Evolutionary conservation across 64 coral and sea anemone species (phyloP), one percentile per base, ranked within the genome.

Genomic region (Cladopsammia gracilis): DNA sequence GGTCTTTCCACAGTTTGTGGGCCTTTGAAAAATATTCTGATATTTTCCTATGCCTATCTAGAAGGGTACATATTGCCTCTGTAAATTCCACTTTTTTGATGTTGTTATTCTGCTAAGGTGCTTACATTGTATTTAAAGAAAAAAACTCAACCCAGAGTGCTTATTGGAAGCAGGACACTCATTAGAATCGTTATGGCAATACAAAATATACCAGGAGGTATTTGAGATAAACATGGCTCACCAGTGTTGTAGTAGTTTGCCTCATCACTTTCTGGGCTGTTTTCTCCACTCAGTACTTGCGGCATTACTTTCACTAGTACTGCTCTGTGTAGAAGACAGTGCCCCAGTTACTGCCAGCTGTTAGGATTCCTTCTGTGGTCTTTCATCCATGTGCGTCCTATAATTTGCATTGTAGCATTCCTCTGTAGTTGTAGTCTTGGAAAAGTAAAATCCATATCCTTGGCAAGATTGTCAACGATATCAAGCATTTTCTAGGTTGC

Each of bases 401-500:
- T 89, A 89, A 94, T 75, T 88, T 94, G 67, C 56, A 47, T 64
- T 50, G 89, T 85, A 47, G 86, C 92, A 89, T 94, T 94, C 24
- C 92, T 94, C 70, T 57, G 53, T 13, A 94, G 57, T 75, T 77
- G 86, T 73, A 78, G 53, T 73, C 75, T 89, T 60, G 56, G 56
- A 7, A 89, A 94, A 66, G 86, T 94, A 65, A 71, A 94, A n/a
- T 83, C 92, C 16, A 76, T 44, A 48, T 93, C 67, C 48, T 78
- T 87, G 50, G 92, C 50, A 43, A 93, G 75, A 34, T 51, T 79
- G 4, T 93, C 47, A 20, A 81, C 85, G 6, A 93, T 73, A 49
- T 25, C 52, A 61, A 77, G 74, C 59, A 93, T 52, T 76, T 65
- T 81, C 24, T 88, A 58, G 12, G 50, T 94, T 50, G 25, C 78